A percentile compares a stretch with the other conserved stretches of the same genome.
Conservation (phyloP, 2,888 invertebrate genomes). For the Myopa testacea region DNA sequence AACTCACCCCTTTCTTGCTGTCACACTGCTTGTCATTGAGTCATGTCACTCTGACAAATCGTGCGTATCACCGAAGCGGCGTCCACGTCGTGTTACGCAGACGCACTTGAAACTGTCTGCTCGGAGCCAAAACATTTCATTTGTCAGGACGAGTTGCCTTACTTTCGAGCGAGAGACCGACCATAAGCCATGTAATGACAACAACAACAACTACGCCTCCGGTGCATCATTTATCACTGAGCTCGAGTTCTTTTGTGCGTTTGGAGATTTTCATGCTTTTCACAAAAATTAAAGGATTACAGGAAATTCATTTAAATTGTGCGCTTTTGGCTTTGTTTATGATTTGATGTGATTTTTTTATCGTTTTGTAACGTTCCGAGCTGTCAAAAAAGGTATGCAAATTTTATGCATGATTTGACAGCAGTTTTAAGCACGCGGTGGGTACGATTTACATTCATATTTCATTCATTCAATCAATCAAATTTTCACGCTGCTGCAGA, state of each 20-base stretch:
- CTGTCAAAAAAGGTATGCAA: background rate
- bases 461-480: conserved; percentile 3
- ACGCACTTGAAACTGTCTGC: conserved; percentile 33
- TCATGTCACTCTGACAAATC: conserved; percentile 23
- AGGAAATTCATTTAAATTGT: background rate
- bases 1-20: conserved; percentile 28
- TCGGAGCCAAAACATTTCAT: conserved; percentile 29
- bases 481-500: background rate
- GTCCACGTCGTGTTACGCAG: conserved; percentile 25
- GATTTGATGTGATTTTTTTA: conserved; percentile 15
- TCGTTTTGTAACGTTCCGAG: background rate
- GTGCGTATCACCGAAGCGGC: conserved; percentile 15
- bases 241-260: background rate
- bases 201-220: conserved; percentile 24
- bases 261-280: conserved; percentile 5
- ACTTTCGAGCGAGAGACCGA: background rate
- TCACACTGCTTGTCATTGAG: background rate
- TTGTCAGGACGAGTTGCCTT: conserved; percentile 5
- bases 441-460: background rate
- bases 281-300: conserved; percentile 24
- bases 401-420: conserved; percentile 6
- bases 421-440: conserved; percentile 14
- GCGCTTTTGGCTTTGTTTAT: conserved; percentile 1
- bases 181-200: background rate
- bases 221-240: conserved; percentile 31